Evolutionary conservation across 1,140 invertebrate species (phyloP), one percentile per base, ranked within the genome.

Genomic region (Drosophila watanabei): DNA sequence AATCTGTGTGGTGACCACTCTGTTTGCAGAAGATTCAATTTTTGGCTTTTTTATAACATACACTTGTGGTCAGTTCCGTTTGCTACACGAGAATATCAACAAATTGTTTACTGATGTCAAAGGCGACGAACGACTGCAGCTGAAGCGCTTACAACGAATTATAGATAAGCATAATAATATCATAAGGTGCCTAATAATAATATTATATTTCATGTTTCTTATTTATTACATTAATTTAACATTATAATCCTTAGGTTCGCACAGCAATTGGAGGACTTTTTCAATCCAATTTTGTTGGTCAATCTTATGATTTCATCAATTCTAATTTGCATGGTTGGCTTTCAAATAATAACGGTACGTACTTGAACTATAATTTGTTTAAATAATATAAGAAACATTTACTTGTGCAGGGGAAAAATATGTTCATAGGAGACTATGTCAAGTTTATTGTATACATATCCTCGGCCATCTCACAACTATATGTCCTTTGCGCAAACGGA

Each of bases 291-390:
- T 33, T 59, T 93, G 4, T 52, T 93, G 8, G 75, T 91, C 2
- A 93, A 93, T 72, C 68, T 92, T 6, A 80, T 78, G 20, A 92
- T 93, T 41, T 93, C 92, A 20, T 81, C 92, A 0, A 51, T 93
- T 32, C 60, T 93, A 2, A 93, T 93, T 59, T 93, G 92, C 56
- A 92, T 93, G 90, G 88, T 93, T 35, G 92, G 92, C 16, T 93
- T 93, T 82, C 92, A 93, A 61, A 83, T 93, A 33, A 81, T 90
- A 0, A 91, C 92, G 28, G 91, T 92, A 78, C 57, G 82, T 79
- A 30, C 63, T 30, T 37, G 11, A 35, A n/a, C 16, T 18, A 16
- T 16, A 33, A 48, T 5, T 5, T 11, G 18, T 18, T 45, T 28
- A 0, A 16, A n/a, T 11, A 2, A 0, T 33, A 18, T 30, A 28